phyloP scores from a whole-genome alignment of 2,113 vertebrate species.

The Chaenocephalus aceratus region DNA sequence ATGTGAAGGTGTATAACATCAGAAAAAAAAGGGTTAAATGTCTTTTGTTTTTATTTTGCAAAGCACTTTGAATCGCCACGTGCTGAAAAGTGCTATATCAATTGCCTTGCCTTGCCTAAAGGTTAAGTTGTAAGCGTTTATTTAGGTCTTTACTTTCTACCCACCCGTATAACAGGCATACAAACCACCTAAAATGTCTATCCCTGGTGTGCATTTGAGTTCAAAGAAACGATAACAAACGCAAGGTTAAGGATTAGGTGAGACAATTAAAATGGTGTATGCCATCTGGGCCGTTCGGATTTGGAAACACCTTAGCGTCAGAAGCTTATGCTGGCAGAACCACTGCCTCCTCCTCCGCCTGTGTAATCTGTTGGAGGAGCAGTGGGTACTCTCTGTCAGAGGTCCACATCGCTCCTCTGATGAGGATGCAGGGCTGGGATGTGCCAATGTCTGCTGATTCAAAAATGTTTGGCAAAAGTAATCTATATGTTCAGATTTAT shows the following conservation, averaged over 20 bases:
- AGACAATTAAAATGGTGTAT: constrained; percentile 38
- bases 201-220: background rate
- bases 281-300: constrained; percentile 67
- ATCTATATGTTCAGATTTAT: background rate
- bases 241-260: background rate
- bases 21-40: background rate
- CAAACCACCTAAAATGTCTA: background rate
- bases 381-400: constrained; percentile 18
- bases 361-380: constrained; percentile 48
- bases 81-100: too few relatives aligned
- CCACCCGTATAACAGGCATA: background rate
- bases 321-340: constrained; percentile 65
- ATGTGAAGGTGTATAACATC: background rate
- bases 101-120: too few relatives aligned
- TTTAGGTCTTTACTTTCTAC: too few relatives aligned
- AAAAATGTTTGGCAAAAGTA: background rate
- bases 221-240: background rate
- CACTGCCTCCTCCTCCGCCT: constrained; percentile 38
- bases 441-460: too few relatives aligned
- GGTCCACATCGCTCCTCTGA: too few relatives aligned
- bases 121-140: background rate
- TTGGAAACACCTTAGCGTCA: constrained; percentile 56
- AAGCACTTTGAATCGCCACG: too few relatives aligned
- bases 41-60: too few relatives aligned
- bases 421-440: too few relatives aligned